Conservation (phyloP, 2,888 invertebrate genomes). For the Rhaphigaster nebulosa region DNA sequence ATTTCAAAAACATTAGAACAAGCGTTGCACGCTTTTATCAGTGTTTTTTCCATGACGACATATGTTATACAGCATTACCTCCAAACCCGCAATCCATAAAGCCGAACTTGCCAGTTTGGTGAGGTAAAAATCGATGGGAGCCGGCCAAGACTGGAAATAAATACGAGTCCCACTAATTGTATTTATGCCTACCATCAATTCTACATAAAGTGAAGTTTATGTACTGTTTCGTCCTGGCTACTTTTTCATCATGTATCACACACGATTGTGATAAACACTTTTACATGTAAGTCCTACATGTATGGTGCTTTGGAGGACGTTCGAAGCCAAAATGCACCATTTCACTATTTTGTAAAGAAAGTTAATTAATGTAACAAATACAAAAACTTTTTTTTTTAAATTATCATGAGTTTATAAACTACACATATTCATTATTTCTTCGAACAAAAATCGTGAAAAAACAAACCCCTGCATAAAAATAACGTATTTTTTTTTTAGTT, state of each 20-base stretch:
- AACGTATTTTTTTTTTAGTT: too few species aligned
- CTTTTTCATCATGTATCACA: constrained; percentile 24
- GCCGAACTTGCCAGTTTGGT: neutral
- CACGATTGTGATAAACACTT: neutral
- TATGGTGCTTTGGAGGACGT: neutral
- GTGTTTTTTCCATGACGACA: neutral
- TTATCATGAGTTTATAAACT: too few species aligned
- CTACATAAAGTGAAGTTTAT: constrained; percentile 27
- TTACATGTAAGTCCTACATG: neutral
- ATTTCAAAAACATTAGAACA: too few species aligned
- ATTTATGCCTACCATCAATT: constrained; percentile 43
- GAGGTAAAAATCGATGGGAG: constrained; percentile 2
- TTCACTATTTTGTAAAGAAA: neutral
- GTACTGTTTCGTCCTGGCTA: neutral
- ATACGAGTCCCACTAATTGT: constrained; percentile 22
- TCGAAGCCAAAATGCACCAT: neutral
- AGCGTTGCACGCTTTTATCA: too few species aligned
- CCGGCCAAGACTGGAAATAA: neutral
- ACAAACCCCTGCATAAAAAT: too few species aligned
- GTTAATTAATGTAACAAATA: too few species aligned
- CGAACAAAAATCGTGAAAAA: too few species aligned
- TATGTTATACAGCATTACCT: neutral
- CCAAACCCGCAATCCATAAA: neutral
- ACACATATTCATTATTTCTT: too few species aligned
- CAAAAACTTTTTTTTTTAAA: too few species aligned